Base-by-base conservation (phyloP, 2,797 vertebrate genomes). In the Myotis myotis region DNA sequence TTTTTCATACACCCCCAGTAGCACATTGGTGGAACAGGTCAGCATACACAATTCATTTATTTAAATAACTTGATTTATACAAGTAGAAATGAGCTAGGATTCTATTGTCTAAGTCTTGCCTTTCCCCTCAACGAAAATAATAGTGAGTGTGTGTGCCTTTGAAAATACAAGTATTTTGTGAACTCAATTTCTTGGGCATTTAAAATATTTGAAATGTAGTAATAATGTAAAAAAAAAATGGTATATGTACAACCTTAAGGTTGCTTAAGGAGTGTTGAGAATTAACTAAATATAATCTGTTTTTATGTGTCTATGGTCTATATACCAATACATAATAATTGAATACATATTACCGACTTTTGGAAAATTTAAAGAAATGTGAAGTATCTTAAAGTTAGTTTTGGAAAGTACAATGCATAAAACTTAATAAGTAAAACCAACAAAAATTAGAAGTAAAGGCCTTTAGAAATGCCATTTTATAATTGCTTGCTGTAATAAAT, bases 31-130 rank as follows among this genome's bases (percentile, higher is more conserved):
- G 86, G 96, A 98, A 97, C 96, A 97, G 97, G 96, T 97, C 98
- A 98, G 97, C 96, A 93, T 81, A 96, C 96, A 98, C 98, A 98
- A 98, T 95, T 95, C 98, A 97, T 96, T 97, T 88, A 97, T 98
- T 98, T 98, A 97, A 98, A 98, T 97, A 98, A 96, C 90, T 97
- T 96, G 74, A 96, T 95, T 94, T 44, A 66, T 95, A 97, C 96
- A 98, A 98, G 87, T 90, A 97, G 92, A 97, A 98, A 96, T 38
- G 95, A 87, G 19, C 89, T 95, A 8, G 2, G 72, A 78, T 76
- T 93, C 87, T 94, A 96, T 95, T 96, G 93, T 96, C 70, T 78
- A 17, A 95, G 41, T 92, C 10, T 88, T 95, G 74, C 6, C 82
- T 84, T 90, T 89, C 68, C 55, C 71, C 44, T 96, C 81, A 89